Evolutionary conservation across 2,888 invertebrate species (phyloP).

Genomic region (Lithophane semibrunnea): DNA sequence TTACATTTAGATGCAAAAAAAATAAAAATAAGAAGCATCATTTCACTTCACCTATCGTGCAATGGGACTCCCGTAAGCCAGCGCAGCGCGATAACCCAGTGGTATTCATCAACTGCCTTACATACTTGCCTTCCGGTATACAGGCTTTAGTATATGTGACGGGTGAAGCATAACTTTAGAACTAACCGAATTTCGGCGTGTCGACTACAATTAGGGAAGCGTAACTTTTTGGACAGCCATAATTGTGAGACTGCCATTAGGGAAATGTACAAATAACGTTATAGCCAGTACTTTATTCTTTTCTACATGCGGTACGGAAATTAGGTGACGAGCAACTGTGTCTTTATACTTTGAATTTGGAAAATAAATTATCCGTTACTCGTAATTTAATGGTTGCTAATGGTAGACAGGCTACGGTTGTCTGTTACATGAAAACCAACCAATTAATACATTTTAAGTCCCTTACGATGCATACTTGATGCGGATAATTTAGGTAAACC

Average conservation of each 20-base stretch:
- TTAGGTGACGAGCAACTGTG: not conserved
- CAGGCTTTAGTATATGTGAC: not conserved
- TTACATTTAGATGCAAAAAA: not conserved
- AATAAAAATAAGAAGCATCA: slow-evolving; percentile 6
- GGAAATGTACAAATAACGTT: slow-evolving; percentile 10
- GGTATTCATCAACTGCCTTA: slow-evolving; percentile 28
- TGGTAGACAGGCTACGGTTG: not conserved
- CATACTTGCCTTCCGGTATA: not conserved
- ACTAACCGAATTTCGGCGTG: slow-evolving; percentile 13
- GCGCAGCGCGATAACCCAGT: slow-evolving; percentile 18
- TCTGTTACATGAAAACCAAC: not conserved
- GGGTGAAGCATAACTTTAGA: slow-evolving; percentile 35
- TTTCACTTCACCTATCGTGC: not conserved
- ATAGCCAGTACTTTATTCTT: not conserved
- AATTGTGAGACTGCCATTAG: slow-evolving; percentile 16
- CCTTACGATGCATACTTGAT: slow-evolving; percentile 24
- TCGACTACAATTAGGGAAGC: not conserved
- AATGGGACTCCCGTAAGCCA: not conserved
- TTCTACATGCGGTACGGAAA: slow-evolving; percentile 6
- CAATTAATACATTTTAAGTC: not conserved
- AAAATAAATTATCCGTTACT: not conserved
- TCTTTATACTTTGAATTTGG: not conserved
- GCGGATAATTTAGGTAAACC: slow-evolving; percentile 4
- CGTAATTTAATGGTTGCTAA: not conserved
- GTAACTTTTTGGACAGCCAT: slow-evolving; percentile 22